Percentiles rank a stretch among this genome's conserved stretches.
Evolutionary conservation across 2,888 invertebrate genomes (phyloP).

Genomic region (Drosophila tripunctata): DNA sequence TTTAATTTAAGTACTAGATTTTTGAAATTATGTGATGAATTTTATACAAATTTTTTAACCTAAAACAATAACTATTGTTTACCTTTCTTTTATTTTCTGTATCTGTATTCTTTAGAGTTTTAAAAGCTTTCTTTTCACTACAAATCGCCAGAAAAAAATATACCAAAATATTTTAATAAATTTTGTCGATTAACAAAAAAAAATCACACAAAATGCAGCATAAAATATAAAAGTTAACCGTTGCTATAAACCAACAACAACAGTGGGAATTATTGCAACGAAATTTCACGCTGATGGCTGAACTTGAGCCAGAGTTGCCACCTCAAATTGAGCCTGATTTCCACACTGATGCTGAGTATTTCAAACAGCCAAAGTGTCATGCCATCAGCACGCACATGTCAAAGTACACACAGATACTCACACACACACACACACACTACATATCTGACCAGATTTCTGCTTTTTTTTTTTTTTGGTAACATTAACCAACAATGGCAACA

Average conservation of each 20-base stretch:
- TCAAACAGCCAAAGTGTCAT: conserved; percentile 70
- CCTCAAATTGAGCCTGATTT: conserved; percentile 20
- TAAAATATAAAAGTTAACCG: conserved; percentile 37
- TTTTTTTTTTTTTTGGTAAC: conserved; percentile 32
- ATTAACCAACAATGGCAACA: conserved; percentile 37
- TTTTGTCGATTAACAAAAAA: conserved; percentile 40
- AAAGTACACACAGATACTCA: conserved; percentile 36
- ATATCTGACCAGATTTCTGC: conserved; percentile 23
- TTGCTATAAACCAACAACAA: conserved; percentile 1
- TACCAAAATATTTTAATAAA: no score
- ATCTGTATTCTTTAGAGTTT: no score
- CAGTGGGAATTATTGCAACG: background rate
- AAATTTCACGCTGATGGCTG: conserved; percentile 20
- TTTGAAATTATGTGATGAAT: no score
- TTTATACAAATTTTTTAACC: no score
- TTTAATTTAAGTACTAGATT: no score
- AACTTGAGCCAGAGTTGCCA: conserved; percentile 4
- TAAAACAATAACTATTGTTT: no score
- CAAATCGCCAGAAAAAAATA: no score
- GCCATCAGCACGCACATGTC: conserved; percentile 67
- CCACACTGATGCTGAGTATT: conserved; percentile 45
- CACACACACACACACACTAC: background rate
- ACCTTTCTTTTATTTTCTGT: no score
- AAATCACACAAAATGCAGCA: conserved; percentile 48
- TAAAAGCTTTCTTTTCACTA: conserved; percentile 3